Percentiles rank a stretch among this genome's conserved stretches.
Conservation (phyloP, 2,888 invertebrate genomes). For the Polydrusus pterygomalis region DNA sequence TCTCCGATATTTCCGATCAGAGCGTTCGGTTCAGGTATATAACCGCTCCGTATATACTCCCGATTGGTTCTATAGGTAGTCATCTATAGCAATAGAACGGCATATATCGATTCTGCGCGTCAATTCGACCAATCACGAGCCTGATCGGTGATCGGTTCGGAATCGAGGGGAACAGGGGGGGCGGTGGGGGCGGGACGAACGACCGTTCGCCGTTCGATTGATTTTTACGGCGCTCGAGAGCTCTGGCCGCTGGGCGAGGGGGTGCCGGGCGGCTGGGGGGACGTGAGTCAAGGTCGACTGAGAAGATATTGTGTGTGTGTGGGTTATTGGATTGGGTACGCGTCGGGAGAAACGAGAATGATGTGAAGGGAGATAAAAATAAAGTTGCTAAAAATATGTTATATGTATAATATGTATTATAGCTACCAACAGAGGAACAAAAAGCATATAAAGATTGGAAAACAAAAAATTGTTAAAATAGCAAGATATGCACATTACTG, state of each 20-base stretch:
- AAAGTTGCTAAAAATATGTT: background rate
- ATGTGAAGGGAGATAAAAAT: no score
- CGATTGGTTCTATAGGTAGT: slow-evolving; percentile 73
- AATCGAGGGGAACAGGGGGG: slow-evolving; percentile 44
- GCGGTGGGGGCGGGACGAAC: slow-evolving; percentile 43
- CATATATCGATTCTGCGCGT: slow-evolving; percentile 77
- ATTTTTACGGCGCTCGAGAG: slow-evolving; percentile 47
- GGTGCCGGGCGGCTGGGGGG: slow-evolving; percentile 35
- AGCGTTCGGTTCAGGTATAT: slow-evolving; percentile 54
- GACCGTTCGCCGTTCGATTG: slow-evolving; percentile 55
- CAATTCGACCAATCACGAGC: slow-evolving; percentile 74
- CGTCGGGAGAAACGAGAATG: no score
- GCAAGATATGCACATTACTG: no score
- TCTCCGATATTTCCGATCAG: slow-evolving; percentile 54
- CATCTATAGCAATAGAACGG: slow-evolving; percentile 72
- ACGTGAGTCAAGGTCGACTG: slow-evolving; percentile 43
- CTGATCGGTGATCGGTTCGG: slow-evolving; percentile 54
- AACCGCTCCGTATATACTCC: slow-evolving; percentile 54
- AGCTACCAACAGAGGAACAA: background rate
- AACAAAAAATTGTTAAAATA: no score
- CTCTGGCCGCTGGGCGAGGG: slow-evolving; percentile 29
- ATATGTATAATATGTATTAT: no score
- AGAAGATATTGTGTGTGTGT: slow-evolving; percentile 22
- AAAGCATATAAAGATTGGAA: no score
- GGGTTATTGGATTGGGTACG: slow-evolving; percentile 8